Evolutionary conservation across 1,140 invertebrate species (phyloP), one percentile per base, ranked within the genome.

Genomic region (Adelges cooleyi): DNA sequence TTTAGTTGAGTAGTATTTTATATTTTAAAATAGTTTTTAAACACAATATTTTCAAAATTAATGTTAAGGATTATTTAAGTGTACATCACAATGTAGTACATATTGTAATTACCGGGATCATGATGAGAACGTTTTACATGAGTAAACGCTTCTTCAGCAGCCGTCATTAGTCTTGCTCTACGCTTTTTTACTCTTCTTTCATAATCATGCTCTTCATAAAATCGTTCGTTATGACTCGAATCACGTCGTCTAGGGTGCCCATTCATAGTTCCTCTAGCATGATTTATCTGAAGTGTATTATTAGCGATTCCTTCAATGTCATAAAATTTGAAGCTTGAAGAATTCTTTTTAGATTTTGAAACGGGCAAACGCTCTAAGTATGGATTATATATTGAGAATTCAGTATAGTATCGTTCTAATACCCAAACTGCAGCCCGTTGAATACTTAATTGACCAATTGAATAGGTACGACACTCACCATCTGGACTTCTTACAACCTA

Each of bases 151-250:
- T 98, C 95, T 76, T 98, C 95, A 3, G 93, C 87, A 1, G 94
- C 92, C 9, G 89, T 89, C 15, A 96, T 82, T 1, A 98, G 77
- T 18, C 95, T 78, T 2, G 93, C 92, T 70, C 85, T 82, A 0
- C 95, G 78, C 74, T 98, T 98, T 65, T 88, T 82, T 17, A 98
- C 91, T 49, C 95, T 78, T 50, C 93, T 79, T 69, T 96, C 94
- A 73, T 95, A 95, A 76, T 99, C 95, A 72, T 95, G 89, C 75
- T 98, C 94, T 75, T 97, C 94, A 74, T 98, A 95, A 74, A 98
- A 97, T 17, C 92, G 80, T 75, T 98, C 95, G 75, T 97, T 97
- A 76, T 97, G 94, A 71, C 90, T 89, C 5, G 85, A 84, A 69
- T 90, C 90, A 71, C 92, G 82, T 22, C 90, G 81, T 6, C 84